Evolutionary conservation across 2,888 invertebrate species (phyloP), one percentile per base, ranked within the genome.

Genomic region (Galeopsomyia nigrocyanea): DNA sequence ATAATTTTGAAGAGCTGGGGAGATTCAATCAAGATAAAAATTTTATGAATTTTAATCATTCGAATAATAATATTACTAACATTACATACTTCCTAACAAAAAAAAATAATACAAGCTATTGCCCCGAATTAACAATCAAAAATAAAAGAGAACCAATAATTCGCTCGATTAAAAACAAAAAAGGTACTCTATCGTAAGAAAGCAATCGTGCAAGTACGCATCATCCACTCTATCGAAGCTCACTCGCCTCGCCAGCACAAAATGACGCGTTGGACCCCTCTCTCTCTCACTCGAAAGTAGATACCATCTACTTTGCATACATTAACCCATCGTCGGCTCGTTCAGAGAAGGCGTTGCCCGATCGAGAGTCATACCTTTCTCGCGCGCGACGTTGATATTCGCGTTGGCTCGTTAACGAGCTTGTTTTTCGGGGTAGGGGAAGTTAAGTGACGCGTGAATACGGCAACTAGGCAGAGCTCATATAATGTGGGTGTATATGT

Each of bases 231-330:
- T 51, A 19, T 13, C 50, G 49, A 21, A 56, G 16, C 49, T 17
- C 16, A 53, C n/a, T 16, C 14, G 22, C 16, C 16, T 17, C 51
- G 22, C 26, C 39, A 46, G 26, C 26, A 50, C 26, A 58, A 71
- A 71, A 56, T 57, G 61, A 67, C 56, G 39, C 17, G 26, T 16
- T 6, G n/a, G 19, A 55, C 26, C n/a, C 22, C 66, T 26, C 26
- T 22, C 13, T 55, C 26, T 26, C 26, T 26, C 26, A 3, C 26
- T 57, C 26, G 22, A 49, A 13, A 69, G 73, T 74, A 77, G 79
- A 82, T 81, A 82, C 77, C 78, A 80, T 81, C 80, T 80, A 79
- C 79, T 81, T 80, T 79, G 78, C 81, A 81, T 81, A 80, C 79
- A 79, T 80, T 80, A 81, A 76, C 76, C 72, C 60, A 75, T 39